Conservation (phyloP, 2,797 vertebrate species). For the Danio jaintianensis region DNA sequence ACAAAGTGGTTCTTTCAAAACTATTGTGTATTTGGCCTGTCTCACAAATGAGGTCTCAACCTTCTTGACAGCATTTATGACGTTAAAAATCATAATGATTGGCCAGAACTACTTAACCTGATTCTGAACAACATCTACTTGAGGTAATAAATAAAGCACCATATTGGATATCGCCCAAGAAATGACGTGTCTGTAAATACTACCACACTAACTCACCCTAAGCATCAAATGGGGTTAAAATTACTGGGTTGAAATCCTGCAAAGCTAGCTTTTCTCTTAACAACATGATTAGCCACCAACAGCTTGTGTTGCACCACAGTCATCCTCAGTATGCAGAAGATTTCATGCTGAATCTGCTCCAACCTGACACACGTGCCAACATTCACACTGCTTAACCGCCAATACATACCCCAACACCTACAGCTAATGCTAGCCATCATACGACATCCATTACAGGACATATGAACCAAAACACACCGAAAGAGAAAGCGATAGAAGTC, state of each 20-base stretch:
- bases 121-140: neutral
- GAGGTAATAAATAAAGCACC: too few relatives aligned
- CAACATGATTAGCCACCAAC: neutral
- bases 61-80: neutral
- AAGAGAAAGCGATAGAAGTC: too few relatives aligned
- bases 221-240: neutral
- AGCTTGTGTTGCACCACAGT: constrained; percentile 27
- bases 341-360: neutral
- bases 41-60: neutral
- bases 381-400: neutral
- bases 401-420: neutral
- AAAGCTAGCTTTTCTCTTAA: neutral
- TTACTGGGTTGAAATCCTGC: neutral
- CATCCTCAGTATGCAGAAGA: constrained; percentile 17
- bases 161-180: too few relatives aligned
- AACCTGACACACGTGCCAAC: neutral
- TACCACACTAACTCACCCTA: neutral
- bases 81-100: too few relatives aligned
- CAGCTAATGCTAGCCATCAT: neutral
- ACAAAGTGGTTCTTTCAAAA: neutral
- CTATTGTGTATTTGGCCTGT: neutral
- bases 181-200: constrained; percentile 1
- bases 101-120: neutral
- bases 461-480: too few relatives aligned
- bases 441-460: neutral